Evolutionary conservation across 2,113 vertebrate species (phyloP).

Genomic region (Equus quagga): DNA sequence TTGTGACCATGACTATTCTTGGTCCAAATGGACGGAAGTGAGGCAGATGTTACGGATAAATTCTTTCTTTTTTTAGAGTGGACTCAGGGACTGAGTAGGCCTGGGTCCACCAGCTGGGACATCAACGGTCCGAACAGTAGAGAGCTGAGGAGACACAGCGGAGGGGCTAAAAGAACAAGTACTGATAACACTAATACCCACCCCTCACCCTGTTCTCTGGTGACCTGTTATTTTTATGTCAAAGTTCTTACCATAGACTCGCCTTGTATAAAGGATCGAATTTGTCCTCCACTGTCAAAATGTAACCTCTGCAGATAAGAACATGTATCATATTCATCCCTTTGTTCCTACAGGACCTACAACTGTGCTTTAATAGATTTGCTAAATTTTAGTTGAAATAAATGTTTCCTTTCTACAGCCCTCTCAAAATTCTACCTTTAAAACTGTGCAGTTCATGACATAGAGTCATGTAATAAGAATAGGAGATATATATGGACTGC

Average conservation of each 20-base stretch:
- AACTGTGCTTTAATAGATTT: neutral
- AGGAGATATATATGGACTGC: neutral
- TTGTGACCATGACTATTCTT: neutral
- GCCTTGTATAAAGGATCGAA: rapidly evolving
- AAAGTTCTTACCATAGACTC: neutral
- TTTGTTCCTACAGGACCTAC: neutral
- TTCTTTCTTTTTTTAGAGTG: neutral
- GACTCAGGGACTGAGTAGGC: neutral
- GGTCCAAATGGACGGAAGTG: neutral
- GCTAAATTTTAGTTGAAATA: neutral
- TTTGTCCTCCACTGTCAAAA: neutral
- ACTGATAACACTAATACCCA: neutral
- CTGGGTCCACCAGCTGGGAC: neutral
- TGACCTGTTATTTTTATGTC: neutral
- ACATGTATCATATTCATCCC: neutral
- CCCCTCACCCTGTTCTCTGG: neutral
- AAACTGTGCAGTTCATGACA: neutral
- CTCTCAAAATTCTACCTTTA: neutral
- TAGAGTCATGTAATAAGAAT: neutral
- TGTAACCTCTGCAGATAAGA: neutral
- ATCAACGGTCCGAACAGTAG: neutral
- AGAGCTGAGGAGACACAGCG: neutral
- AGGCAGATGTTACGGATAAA: neutral
- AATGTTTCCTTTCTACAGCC: neutral
- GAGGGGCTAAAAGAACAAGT: neutral